Evolutionary conservation across 2,113 vertebrate genomes (phyloP).

Genomic region (Malaclemys terrapin): DNA sequence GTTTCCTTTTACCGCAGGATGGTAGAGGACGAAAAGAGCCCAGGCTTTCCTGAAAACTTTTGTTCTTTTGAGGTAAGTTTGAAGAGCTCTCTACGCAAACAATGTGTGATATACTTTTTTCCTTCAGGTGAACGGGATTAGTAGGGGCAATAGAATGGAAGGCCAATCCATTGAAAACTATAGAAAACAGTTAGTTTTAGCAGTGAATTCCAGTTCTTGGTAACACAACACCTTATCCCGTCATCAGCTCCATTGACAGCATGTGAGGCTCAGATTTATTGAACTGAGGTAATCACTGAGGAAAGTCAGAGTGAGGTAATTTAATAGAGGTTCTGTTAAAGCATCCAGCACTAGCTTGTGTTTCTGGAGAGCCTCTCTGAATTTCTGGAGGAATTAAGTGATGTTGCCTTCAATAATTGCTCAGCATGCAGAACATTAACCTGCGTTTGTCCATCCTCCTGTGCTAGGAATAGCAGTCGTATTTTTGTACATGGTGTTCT

Average conservation of each 20-base stretch:
- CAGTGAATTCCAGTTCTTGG: neutral
- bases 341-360: neutral
- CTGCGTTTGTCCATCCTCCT: neutral
- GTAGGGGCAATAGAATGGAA: neutral
- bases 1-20: slow-evolving; percentile 62
- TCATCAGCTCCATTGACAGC: neutral
- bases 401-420: neutral
- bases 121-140: neutral
- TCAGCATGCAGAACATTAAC: neutral
- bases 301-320: neutral
- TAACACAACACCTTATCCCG: neutral
- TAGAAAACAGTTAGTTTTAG: neutral
- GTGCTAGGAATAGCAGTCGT: neutral
- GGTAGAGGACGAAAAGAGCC: slow-evolving; percentile 65
- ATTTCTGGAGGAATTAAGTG: neutral
- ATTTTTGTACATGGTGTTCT: neutral
- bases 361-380: neutral
- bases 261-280: fast-evolving
- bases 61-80: slow-evolving; percentile 61
- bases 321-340: neutral
- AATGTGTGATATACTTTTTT: neutral
- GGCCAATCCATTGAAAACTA: neutral
- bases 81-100: neutral
- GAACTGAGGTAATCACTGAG: neutral
- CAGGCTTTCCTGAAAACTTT: slow-evolving; percentile 61